A percentile compares a stretch with the other conserved stretches of the same genome.
phyloP scores from a whole-genome alignment of 1,140 invertebrate genomes.

The Dendroctonus ponderosae region DNA sequence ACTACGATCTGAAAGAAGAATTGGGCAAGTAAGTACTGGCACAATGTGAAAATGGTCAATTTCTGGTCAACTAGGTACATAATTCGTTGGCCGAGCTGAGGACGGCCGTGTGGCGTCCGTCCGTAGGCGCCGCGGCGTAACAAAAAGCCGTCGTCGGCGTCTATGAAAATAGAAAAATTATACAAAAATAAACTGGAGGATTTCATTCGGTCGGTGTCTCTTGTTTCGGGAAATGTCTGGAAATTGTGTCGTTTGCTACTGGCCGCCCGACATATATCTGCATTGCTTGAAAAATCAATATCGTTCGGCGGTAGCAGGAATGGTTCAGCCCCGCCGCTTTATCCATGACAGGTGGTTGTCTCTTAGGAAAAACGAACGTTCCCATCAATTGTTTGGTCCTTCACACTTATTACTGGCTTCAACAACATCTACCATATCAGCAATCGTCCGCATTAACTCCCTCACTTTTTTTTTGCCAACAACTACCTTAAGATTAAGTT shows the following conservation, averaged over 20 bases:
- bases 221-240: constrained; percentile 16
- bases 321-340: constrained; percentile 43
- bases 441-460: too few relatives aligned
- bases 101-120: constrained; percentile 9
- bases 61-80: not conserved
- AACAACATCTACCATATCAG: too few relatives aligned
- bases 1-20: constrained; percentile 99
- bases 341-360: constrained; percentile 49
- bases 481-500: too few relatives aligned
- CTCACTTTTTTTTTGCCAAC: too few relatives aligned
- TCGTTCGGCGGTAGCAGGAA: constrained; percentile 33
- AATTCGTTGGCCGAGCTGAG: not conserved
- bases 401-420: too few relatives aligned
- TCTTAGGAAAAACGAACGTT: constrained; percentile 9
- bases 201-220: constrained; percentile 11
- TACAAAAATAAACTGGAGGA: constrained; percentile 21
- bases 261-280: constrained; percentile 47
- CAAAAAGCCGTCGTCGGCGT: constrained; percentile 12
- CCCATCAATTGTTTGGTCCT: too few relatives aligned
- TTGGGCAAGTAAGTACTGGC: constrained; percentile 91
- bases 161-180: constrained; percentile 10
- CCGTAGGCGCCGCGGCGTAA: constrained; percentile 17
- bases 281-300: constrained; percentile 53
- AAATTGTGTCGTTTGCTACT: constrained; percentile 24
- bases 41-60: not conserved